Conservation (phyloP, 2,113 vertebrate genomes). For the Gymnorhina tibicen region DNA sequence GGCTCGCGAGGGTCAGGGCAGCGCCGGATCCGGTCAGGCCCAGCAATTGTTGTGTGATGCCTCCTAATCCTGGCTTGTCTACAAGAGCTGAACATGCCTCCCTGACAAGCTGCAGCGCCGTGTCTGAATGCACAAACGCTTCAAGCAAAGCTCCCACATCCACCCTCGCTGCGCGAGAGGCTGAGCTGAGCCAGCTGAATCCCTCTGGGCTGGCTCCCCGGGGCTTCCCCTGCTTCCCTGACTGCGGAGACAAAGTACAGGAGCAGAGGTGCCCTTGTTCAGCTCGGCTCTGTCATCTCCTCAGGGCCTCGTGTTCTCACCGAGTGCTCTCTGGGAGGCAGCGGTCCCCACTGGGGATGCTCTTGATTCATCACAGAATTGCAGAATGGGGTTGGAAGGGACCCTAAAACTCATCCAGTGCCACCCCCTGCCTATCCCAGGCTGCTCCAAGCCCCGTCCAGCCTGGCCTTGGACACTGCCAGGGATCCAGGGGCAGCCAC, state of each 20-base stretch:
- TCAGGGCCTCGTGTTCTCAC: fast-evolving
- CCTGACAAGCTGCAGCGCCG: not conserved
- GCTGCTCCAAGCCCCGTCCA: fast-evolving
- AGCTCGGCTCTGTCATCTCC: not conserved
- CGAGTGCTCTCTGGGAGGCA: not conserved
- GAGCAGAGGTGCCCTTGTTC: not conserved
- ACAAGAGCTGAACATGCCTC: not conserved
- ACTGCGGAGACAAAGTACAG: not conserved
- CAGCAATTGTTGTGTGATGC: not conserved
- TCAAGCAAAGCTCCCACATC: not conserved
- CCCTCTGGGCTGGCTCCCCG: not conserved
- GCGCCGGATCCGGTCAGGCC: not conserved
- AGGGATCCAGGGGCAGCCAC: not conserved
- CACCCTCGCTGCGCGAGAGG: not conserved
- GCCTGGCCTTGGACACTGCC: fast-evolving
- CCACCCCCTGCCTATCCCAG: not conserved
- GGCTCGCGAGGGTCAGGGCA: not conserved
- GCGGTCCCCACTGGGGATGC: not conserved
- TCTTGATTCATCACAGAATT: not conserved
- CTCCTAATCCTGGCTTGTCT: conserved; percentile 1
- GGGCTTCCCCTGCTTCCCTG: not conserved
- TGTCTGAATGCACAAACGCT: not conserved
- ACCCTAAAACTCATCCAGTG: not conserved
- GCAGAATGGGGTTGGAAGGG: not conserved
- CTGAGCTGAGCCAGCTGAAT: not conserved